These are phyloP conservation scores for Ameiurus melas DNA, from an alignment of 2,113 vertebrate species.

Conservation along the genomic window DNA sequence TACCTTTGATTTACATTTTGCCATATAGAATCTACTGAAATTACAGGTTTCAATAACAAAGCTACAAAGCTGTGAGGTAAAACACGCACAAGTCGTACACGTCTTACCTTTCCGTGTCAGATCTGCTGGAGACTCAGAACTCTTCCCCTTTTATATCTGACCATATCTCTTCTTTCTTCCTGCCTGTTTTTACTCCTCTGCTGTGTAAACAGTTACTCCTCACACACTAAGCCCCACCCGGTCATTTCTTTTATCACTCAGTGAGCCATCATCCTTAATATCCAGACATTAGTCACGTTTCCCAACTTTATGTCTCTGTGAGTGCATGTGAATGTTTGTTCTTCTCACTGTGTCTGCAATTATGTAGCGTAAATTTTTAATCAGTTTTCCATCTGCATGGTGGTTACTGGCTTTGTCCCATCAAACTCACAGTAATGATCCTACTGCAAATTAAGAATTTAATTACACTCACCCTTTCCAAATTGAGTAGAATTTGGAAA, in stretches of 20 bases:
- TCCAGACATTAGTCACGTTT: slow-evolving; percentile 19
- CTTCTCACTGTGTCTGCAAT: background rate
- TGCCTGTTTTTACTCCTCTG: background rate
- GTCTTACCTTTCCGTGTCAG: slow-evolving; percentile 56
- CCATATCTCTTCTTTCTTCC: background rate
- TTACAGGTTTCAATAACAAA: background rate
- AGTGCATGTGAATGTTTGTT: background rate
- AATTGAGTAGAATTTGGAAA: background rate
- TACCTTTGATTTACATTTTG: background rate
- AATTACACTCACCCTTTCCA: background rate
- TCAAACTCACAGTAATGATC: background rate
- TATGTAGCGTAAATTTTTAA: background rate
- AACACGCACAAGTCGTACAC: background rate
- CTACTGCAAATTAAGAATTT: background rate
- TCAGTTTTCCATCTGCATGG: background rate
- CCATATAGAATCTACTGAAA: background rate
- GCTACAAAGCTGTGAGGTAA: background rate
- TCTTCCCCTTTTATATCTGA: slow-evolving; percentile 55
- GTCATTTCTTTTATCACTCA: slow-evolving; percentile 16
- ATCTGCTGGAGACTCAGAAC: slow-evolving; percentile 18
- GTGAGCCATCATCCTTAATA: background rate
- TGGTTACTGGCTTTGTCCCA: background rate
- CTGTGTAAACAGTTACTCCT: slow-evolving; percentile 24
- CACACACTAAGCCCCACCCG: background rate
- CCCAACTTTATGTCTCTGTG: slow-evolving; percentile 26